Percentiles rank a stretch among this genome's conserved stretches.
These are phyloP conservation scores for Tiliacea aurago DNA, from an alignment of 2,888 invertebrate genomes.

Conservation along the genomic window DNA sequence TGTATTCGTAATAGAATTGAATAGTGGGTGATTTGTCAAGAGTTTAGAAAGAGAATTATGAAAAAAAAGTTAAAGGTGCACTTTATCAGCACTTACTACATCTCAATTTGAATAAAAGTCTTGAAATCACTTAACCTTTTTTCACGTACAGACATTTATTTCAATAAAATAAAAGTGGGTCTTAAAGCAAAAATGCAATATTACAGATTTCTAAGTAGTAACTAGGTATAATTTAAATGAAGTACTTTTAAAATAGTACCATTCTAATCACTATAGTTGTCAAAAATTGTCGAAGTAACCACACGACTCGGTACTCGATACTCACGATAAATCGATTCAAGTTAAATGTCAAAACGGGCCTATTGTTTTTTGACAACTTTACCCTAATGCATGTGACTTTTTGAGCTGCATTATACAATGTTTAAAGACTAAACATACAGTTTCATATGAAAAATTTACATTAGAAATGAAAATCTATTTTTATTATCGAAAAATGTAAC, in stretches of 20 bases:
- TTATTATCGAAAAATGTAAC: background rate
- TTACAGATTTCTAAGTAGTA: background rate
- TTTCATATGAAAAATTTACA: background rate
- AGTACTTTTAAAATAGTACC: background rate
- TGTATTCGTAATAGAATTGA: constrained; percentile 18
- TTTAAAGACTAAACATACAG: background rate
- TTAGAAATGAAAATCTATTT: no score
- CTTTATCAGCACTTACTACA: constrained; percentile 18
- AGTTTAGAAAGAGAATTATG: constrained; percentile 18
- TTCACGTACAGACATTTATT: constrained; percentile 3
- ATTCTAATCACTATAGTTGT: background rate
- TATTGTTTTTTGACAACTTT: no score
- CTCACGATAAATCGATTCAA: no score
- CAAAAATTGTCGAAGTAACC: no score
- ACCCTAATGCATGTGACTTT: background rate
- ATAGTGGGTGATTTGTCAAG: constrained; percentile 26
- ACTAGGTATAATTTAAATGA: background rate
- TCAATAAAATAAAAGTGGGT: background rate
- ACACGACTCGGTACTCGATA: no score
- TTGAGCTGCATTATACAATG: background rate
- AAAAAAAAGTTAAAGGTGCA: constrained; percentile 18
- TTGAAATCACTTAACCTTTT: constrained; percentile 14
- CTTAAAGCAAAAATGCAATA: background rate
- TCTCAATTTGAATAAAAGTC: constrained; percentile 25
- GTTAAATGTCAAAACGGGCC: no score